A percentile compares a stretch with the other conserved stretches of the same genome.
These are phyloP conservation scores for Dipodomys stephensi DNA, from an alignment of 2,113 vertebrate genomes.

Conservation along the genomic window DNA sequence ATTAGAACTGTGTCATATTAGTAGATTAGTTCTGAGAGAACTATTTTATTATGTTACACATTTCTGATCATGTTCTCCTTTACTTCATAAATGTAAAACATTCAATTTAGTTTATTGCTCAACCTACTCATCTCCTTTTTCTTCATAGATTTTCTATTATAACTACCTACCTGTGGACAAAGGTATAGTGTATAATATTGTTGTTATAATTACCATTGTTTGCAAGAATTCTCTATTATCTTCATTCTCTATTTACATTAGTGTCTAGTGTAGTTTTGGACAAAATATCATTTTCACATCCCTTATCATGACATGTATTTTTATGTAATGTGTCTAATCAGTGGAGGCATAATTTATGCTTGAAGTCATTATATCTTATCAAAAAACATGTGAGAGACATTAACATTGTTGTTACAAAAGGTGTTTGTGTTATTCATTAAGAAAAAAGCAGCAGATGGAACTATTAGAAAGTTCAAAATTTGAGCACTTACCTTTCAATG, in stretches of 20 bases:
- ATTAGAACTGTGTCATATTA: neutral
- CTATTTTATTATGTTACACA: neutral
- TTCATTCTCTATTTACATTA: accelerated
- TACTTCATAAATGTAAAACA: neutral
- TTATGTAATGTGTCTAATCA: accelerated
- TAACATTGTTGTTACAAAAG: neutral
- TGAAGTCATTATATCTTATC: neutral
- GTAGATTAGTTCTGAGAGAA: neutral
- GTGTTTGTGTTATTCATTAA: neutral
- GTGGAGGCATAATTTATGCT: neutral
- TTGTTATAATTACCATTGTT: neutral
- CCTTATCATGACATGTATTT: neutral
- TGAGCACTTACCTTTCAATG: neutral
- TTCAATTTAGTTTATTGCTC: neutral
- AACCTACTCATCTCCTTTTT: neutral
- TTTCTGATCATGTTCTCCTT: neutral
- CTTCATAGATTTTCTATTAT: too few species aligned
- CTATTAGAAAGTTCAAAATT: neutral
- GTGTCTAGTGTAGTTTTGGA: neutral
- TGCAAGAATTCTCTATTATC: neutral
- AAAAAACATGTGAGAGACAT: neutral
- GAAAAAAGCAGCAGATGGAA: neutral
- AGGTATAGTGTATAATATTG: neutral
- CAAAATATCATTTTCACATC: neutral
- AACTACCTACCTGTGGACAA: neutral